Evolutionary conservation across 2,888 invertebrate genomes (phyloP).

Genomic region (Aphodius granarius): DNA sequence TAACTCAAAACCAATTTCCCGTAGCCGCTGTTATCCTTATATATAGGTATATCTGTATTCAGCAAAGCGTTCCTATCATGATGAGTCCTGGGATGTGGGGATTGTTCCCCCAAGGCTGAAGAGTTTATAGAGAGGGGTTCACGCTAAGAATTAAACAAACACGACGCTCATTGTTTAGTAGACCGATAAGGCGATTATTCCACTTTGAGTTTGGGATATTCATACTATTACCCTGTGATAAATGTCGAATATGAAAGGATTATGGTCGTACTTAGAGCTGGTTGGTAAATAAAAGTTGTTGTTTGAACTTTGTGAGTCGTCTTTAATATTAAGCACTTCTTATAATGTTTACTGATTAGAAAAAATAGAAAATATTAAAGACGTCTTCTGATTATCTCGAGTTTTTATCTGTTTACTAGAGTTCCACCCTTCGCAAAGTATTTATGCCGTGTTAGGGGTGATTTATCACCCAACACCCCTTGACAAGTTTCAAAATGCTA

Average conservation of each 20-base stretch:
- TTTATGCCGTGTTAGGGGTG: too few species aligned
- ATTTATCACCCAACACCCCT: too few species aligned
- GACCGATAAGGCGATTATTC: neutral
- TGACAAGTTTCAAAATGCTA: too few species aligned
- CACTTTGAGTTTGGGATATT: neutral
- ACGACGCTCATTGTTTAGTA: neutral
- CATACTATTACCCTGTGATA: neutral
- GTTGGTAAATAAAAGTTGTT: neutral
- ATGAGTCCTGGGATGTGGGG: neutral
- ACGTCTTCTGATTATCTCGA: too few species aligned
- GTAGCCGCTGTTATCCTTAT: neutral
- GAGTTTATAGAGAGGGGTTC: neutral
- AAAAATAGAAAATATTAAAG: too few species aligned
- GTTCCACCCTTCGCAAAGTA: too few species aligned
- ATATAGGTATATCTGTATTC: neutral
- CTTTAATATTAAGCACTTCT: too few species aligned
- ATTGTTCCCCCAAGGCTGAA: neutral
- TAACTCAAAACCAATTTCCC: neutral
- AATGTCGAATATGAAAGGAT: neutral
- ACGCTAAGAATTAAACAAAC: neutral
- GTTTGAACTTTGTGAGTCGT: neutral
- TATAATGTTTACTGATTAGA: too few species aligned
- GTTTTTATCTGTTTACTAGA: too few species aligned
- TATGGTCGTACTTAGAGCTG: neutral
- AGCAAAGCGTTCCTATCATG: neutral